Base-by-base conservation (phyloP, 2,113 vertebrate genomes). In the Sus scrofa region DNA sequence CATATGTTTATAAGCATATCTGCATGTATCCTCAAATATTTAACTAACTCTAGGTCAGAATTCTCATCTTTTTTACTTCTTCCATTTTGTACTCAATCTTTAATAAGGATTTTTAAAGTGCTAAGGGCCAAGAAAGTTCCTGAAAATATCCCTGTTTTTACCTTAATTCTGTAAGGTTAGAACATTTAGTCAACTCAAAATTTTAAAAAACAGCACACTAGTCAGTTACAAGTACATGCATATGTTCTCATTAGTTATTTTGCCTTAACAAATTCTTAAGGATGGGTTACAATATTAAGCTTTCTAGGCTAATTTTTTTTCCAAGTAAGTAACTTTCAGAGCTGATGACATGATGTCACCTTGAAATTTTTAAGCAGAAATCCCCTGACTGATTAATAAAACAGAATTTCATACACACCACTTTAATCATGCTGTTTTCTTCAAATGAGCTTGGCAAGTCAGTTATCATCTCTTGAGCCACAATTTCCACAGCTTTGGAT, bases 401-500 rank as follows among this genome's bases (percentile, higher is more conserved):
- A 86, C 22, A 82, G 58, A 96, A 79, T 0, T 44, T 79, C 26
- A 95, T 60, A 96, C 98, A 95, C 95, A 99, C 99, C 99, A 98
- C 37, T 98, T 99, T 99, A 52, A 99, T 99, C 94, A 99, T 95
- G 90, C 99, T 99, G 50, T 99, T 99, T 50, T 98, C 99, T 71
- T 99, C 97, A 98, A 99, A 99, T 0, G 99, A 98, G 93, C 99
- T 99, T 56, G 98, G 70, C 2, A 98, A 97, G 98, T 99, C 99
- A 1, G 99, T 99, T 96, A 98, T 96, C 99, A 99, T 99, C 98
- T 99, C 99, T 94, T 99, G 99, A n/a, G 99, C 99, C 87, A 99
- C 24, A 81, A 99, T 99, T 98, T 99, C 99, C 92, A 99, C 99
- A 3, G 99, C 99, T 98, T 99, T 99, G 5, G 95, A 26, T 94